Evolutionary conservation across 1,140 invertebrate species (phyloP), one percentile per base, ranked within the genome.

Genomic region (Thereuonema tuberculata): DNA sequence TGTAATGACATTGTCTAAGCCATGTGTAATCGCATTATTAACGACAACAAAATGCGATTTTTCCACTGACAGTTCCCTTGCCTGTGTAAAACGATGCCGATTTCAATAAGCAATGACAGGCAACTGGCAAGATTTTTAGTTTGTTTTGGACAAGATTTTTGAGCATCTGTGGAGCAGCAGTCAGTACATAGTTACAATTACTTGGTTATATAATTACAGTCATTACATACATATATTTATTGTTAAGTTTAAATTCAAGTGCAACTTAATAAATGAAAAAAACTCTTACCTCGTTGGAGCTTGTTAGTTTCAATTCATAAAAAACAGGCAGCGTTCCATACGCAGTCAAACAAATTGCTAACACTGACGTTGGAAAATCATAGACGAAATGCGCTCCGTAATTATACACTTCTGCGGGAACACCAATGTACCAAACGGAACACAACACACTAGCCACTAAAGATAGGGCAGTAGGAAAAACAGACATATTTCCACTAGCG

Each of bases 361-460:
- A 9, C 12, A 24, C 49, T 9, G 21, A 12, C 14, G 21, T 12
- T 12, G 23, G 14, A 12, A 52, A 15, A 24, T 52, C 49, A 15
- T 12, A 9, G 12, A 52, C 24, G 49, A 20, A 52, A 21, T 52
- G 49, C 9, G 21, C 9, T 12, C 49, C 49, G 23, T 52, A 52
- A 21, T 15, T 12, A 52, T 52, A 52, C 9, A 52, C 49, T 52
- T 52, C 49, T 9, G 24, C 15, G 5, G 49, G 49, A 15, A 52
- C 24, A 12, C 49, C 49, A 52, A 52, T 24, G 23, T 52, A 52
- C 49, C 49, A 52, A 52, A 52, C 24, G 15, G 49, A 52, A 52
- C 49, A 52, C 23, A 52, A 52, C 9, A 52, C 24, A 24, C 49
- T 52, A 21, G 49, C 49, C 23, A 52, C 5, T 12, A 52, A 21